phyloP scores from a whole-genome alignment of 2,888 invertebrate genomes.

The Acrobasis suavella region DNA sequence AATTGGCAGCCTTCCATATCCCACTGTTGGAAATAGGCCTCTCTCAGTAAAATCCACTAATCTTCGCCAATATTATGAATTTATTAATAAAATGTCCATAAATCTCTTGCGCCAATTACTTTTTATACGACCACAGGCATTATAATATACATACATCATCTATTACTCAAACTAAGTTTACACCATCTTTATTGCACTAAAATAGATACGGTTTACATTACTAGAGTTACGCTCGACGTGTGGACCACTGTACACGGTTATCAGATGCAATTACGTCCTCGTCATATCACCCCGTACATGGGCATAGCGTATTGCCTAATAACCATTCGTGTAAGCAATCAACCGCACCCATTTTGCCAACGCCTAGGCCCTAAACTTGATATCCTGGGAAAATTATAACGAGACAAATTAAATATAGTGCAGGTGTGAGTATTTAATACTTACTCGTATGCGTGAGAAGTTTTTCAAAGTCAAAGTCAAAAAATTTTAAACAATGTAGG shows the following conservation, averaged over 20 bases:
- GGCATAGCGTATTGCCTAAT: slow-evolving; percentile 5
- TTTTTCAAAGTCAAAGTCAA: no score
- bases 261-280: slow-evolving; percentile 7
- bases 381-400: neutral
- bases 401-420: neutral
- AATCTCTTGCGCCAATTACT: slow-evolving; percentile 4
- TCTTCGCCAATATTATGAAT: neutral
- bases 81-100: neutral
- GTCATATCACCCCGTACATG: slow-evolving; percentile 10
- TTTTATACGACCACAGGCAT: neutral
- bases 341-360: neutral
- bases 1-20: no score
- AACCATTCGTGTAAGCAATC: neutral
- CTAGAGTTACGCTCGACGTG: neutral
- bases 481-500: no score
- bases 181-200: no score
- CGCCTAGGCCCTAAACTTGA: slow-evolving; percentile 3
- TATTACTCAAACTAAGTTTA: no score
- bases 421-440: neutral
- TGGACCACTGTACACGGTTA: neutral
- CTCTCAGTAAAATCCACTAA: no score
- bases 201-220: no score
- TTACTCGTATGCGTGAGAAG: no score
- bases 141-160: neutral
- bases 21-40: no score